Percentiles rank a stretch among this genome's conserved stretches.
These are phyloP conservation scores for Apis mellifera DNA, from an alignment of 1,140 invertebrate species.

Conservation along the genomic window DNA sequence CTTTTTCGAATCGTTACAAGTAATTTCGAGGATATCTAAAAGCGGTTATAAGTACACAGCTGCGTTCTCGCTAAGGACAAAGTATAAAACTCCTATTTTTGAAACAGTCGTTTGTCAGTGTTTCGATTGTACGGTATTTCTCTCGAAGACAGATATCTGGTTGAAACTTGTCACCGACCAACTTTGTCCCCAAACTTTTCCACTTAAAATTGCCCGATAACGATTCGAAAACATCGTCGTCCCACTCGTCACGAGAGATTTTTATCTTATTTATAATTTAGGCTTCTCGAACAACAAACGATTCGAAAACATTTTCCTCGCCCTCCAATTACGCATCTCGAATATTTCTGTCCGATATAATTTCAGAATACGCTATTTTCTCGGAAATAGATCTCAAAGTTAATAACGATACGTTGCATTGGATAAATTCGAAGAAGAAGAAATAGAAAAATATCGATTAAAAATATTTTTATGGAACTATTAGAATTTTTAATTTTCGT, in stretches of 20 bases:
- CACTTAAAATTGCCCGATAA: not conserved
- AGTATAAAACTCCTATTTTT: not conserved
- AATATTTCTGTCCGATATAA: too few species aligned
- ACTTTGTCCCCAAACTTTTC: not conserved
- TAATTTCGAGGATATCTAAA: not conserved
- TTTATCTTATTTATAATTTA: not conserved
- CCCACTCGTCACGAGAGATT: not conserved
- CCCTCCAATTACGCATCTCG: too few species aligned
- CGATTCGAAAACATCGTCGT: not conserved
- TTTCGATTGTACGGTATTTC: not conserved
- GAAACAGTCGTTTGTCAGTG: constrained; percentile 6
- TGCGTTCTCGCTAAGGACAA: not conserved
- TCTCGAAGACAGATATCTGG: not conserved
- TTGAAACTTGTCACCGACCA: not conserved
- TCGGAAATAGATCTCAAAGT: too few species aligned
- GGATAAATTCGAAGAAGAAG: too few species aligned
- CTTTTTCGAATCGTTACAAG: not conserved
- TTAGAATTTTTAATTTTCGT: too few species aligned
- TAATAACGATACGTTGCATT: too few species aligned
- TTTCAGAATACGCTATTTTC: too few species aligned
- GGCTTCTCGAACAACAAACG: too few species aligned
- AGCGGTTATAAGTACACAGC: not conserved
- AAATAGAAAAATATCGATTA: too few species aligned
- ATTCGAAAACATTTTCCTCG: too few species aligned
- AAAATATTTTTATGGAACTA: too few species aligned